A percentile compares a stretch with the other conserved stretches of the same genome.
These are phyloP conservation scores for Pleuronectes platessa DNA, from an alignment of 2,113 vertebrate species.

Conservation along the genomic window DNA sequence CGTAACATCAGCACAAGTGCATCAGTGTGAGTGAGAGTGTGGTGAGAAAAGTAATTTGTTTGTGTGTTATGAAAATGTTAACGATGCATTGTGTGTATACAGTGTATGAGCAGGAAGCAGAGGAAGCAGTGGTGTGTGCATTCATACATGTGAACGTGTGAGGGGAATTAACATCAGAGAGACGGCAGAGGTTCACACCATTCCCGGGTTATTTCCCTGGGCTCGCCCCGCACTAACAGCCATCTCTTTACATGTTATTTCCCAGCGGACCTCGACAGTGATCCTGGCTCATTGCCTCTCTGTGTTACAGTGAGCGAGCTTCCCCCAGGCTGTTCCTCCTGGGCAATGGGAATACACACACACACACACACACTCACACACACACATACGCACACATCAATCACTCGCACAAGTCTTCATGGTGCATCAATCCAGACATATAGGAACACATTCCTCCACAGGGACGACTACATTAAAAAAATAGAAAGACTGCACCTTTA, in stretches of 20 bases:
- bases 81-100: neutral
- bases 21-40: neutral
- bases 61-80: conserved; percentile 3
- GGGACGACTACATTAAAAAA: neutral
- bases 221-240: conserved; percentile 52
- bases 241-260: conserved; percentile 73
- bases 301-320: conserved; percentile 52
- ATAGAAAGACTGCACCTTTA: neutral
- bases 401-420: conserved; percentile 9
- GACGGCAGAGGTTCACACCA: conserved; percentile 35
- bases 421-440: conserved; percentile 26
- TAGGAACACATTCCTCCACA: neutral
- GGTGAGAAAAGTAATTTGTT: neutral
- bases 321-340: conserved; percentile 48
- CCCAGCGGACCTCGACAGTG: conserved; percentile 61
- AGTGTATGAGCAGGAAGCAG: conserved; percentile 17
- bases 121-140: conserved; percentile 1
- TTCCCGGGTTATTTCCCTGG: conserved; percentile 63
- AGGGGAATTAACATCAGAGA: conserved; percentile 54
- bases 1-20: neutral
- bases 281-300: conserved; percentile 69
- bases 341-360: conserved; percentile 26
- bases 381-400: neutral
- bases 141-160: conserved; percentile 33
- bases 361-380: conserved; percentile 10